phyloP scores from a whole-genome alignment of 2,113 vertebrate species.

The Polyodon spathula region DNA sequence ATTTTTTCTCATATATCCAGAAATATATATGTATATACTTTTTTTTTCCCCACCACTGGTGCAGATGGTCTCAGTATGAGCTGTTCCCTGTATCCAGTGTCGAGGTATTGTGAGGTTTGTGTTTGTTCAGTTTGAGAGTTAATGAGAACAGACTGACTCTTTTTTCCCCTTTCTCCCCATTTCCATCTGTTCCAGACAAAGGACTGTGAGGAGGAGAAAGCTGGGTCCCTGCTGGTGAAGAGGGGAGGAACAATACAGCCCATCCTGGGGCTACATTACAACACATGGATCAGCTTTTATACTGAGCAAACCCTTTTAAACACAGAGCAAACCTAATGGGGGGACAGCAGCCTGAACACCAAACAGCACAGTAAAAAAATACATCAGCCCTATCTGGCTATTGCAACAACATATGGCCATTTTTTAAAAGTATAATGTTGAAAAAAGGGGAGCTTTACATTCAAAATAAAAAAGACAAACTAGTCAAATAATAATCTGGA shows the following conservation, averaged over 20 bases:
- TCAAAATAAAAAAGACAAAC: background rate
- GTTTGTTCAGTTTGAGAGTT: slow-evolving; percentile 7
- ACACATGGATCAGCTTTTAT: slow-evolving; percentile 41
- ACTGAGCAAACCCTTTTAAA: background rate
- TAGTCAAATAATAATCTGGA: slow-evolving; percentile 4
- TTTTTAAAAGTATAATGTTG: background rate
- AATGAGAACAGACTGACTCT: slow-evolving; percentile 42
- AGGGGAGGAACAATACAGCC: slow-evolving; percentile 41
- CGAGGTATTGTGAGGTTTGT: slow-evolving; percentile 6
- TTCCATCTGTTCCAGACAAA: slow-evolving; percentile 73
- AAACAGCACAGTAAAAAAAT: background rate
- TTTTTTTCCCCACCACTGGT: background rate
- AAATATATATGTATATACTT: slow-evolving; percentile 37
- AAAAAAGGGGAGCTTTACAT: slow-evolving; percentile 1
- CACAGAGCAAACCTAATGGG: background rate
- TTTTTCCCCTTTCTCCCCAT: slow-evolving; percentile 50
- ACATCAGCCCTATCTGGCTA: background rate
- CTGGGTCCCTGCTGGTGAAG: slow-evolving; percentile 54
- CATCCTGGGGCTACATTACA: slow-evolving; percentile 45
- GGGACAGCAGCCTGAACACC: background rate
- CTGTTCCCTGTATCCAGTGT: background rate
- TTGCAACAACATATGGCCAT: slow-evolving; percentile 5
- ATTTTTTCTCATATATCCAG: slow-evolving; percentile 39
- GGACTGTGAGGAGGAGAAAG: slow-evolving; percentile 43
- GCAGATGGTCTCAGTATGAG: background rate